Base-by-base conservation (phyloP, 2,113 vertebrate genomes). In the Benitochromis conjunctus region DNA sequence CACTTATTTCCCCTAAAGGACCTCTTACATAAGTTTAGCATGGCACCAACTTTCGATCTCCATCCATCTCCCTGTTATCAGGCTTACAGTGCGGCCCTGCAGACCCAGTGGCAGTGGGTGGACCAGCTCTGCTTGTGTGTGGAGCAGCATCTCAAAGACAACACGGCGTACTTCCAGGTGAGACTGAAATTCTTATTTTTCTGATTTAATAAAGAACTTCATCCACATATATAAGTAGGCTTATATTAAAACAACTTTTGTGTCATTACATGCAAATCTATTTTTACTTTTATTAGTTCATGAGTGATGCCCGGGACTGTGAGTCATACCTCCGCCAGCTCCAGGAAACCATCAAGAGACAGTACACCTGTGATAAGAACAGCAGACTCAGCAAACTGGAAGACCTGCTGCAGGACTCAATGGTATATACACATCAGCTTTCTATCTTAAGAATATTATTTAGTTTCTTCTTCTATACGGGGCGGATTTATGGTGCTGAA, bases 361-460 rank as follows among this genome's bases (percentile, higher is more conserved):
- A 99, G 86, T 99, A 99, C 81, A 98, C 97, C 29, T 99, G 98
- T 0, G 99, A 99, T 93, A 97, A 95, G 81, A 98, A 84, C 94
- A 99, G 98, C 91, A 95, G 98, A 69, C 96, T 99, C 81, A 97
- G 97, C 16, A 97, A 97, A 83, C 96, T 99, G 89, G 99, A 99
- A 87, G 98, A 99, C 91, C 96, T 99, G 84, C 97, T 99, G 78
- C 98, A 99, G 95, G 98, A 99, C 96, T 99, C 99, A 29, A 99
- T 99, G 99, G 99, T 99, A 96, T 87, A 64, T 16, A 3, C 34
- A 19, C 54, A 8, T 53, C 31, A 51, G 1, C 26, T 74, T 3
- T 12, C 69, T 5, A 0, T 48, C 69, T 18, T 29, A 74, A 0
- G 9, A 31, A 74, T 29, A 74, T 31, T 19, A 74, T 74, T 36